These are phyloP conservation scores for Meriones psammophilus DNA, from an alignment of 2,797 vertebrate species.

Conservation along the genomic window DNA sequence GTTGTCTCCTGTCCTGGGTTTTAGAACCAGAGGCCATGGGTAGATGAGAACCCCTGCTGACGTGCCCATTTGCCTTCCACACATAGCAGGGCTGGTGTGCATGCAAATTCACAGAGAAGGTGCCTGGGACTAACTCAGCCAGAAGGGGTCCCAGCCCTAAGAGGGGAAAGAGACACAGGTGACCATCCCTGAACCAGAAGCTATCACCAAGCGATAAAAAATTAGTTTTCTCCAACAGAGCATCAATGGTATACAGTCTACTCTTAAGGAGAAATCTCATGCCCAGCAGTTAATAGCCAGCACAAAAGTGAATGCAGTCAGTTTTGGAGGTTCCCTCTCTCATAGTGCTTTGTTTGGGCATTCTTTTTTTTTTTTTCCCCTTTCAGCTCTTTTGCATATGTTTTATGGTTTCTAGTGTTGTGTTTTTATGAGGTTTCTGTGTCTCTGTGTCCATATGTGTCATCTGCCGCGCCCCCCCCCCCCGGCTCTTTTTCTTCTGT, in stretches of 20 bases:
- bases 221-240: neutral
- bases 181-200: neutral
- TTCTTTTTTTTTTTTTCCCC: neutral
- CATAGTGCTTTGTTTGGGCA: neutral
- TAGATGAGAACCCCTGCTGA: neutral
- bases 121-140: neutral
- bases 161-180: neutral
- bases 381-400: neutral
- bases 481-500: neutral
- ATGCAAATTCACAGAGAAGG: neutral
- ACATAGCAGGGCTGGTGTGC: neutral
- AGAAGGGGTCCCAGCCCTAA: neutral
- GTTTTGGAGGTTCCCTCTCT: neutral
- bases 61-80: neutral
- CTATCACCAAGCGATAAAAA: neutral
- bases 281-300: neutral
- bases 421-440: neutral
- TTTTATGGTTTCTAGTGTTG: neutral
- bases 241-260: neutral
- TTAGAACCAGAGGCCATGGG: neutral
- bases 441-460: neutral
- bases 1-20: rapidly evolving
- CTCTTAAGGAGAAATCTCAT: neutral
- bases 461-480: neutral
- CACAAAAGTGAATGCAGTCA: neutral